Base-by-base conservation (phyloP, 2,113 vertebrate species). In the Scartelaos histophorus region DNA sequence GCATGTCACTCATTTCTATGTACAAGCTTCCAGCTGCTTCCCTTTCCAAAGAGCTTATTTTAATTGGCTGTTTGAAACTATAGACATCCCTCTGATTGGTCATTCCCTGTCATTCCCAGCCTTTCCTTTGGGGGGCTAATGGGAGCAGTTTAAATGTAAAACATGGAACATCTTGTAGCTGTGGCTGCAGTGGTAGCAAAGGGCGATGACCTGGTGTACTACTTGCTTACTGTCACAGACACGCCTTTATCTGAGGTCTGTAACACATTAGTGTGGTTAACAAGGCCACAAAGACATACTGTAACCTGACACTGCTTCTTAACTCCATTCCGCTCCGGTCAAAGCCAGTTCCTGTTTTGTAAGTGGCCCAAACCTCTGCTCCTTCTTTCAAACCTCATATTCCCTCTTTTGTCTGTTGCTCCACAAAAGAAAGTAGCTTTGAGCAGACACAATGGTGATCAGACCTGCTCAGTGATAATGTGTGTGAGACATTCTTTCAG, bases 51-150 rank as follows among this genome's bases (percentile, higher is more conserved):
- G 21, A 69, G 60, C 38, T 21, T 60, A 0, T 45, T 82, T 46
- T 67, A 66, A 88, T 85, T 88, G 90, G 88, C 80, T 77, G 16
- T 70, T 75, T 46, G 38, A 66, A 60, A 58, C 29, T 75, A 71
- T 78, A 78, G 78, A 73, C 87, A 85, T 69, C 78, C 61, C 47
- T 74, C 67, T 88, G 82, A 87, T 90, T 85, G 90, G 89, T 58
- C 56, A 24, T 21, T 57, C 22, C 3, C 75, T 75, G 61, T 80
- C 80, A 77, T 75, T 81, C 67, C 35, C 72, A 74, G 66, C 68
- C 71, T 69, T 83, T 66, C 76, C 74, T 76, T 56, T 5, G 29
- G 86, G 79, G 79, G 76, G 75, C 76, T 82, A 85, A 73, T 82
- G 75, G 73, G 70, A 78, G 70, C 1, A 34, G 58, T 45, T 38